A percentile compares a stretch with the other conserved stretches of the same genome.
Evolutionary conservation across 2,113 vertebrate genomes (phyloP).

Genomic region (Microtus pennsylvanicus): DNA sequence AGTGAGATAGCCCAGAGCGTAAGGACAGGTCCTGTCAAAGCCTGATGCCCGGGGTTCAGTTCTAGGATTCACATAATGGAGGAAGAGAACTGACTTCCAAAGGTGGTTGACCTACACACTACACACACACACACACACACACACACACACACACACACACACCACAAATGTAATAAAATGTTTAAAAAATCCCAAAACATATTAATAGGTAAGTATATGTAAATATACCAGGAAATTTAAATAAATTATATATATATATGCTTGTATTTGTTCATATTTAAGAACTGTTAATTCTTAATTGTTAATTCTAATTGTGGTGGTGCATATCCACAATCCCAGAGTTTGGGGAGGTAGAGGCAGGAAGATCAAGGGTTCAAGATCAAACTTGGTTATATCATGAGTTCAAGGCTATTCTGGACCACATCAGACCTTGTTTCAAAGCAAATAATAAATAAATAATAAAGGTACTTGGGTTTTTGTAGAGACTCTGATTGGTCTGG

Average conservation of each 20-base stretch:
- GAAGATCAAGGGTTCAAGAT: not conserved
- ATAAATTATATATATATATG: not conserved
- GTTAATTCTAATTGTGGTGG: no score
- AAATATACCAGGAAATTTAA: not conserved
- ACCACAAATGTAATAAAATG: not conserved
- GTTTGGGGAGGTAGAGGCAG: not conserved
- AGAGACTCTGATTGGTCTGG: not conserved
- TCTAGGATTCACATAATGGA: not conserved
- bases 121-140: no score
- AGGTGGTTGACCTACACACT: not conserved
- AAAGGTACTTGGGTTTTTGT: not conserved
- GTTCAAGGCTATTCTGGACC: not conserved
- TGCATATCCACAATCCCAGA: not conserved
- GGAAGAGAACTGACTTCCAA: not conserved
- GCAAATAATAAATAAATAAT: not conserved
- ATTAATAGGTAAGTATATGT: not conserved
- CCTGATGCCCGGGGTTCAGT: not conserved
- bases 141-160: rapidly evolving
- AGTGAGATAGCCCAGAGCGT: not conserved
- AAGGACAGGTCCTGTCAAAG: not conserved
- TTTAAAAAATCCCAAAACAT: not conserved
- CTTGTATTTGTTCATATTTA: not conserved
- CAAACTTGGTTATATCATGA: not conserved
- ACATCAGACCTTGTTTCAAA: not conserved
- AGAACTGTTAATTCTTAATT: not conserved